Percentiles rank a stretch among this genome's conserved stretches.
phyloP scores from a whole-genome alignment of 2,113 vertebrate species.

The Corvus cornix region DNA sequence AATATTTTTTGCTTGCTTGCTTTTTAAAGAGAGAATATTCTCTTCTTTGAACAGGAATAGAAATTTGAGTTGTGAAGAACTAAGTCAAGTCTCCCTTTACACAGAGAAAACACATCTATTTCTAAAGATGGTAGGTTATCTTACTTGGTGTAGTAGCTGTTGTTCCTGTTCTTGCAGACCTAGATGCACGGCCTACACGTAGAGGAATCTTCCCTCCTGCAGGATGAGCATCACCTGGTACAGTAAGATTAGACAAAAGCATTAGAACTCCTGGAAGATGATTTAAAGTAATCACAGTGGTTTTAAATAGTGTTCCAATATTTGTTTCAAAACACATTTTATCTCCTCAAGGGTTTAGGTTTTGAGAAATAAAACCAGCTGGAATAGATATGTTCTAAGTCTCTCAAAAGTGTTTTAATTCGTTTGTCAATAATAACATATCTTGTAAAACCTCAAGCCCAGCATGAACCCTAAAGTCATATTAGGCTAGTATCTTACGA shows the following conservation, averaged over 20 bases:
- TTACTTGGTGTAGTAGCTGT: conserved; percentile 87
- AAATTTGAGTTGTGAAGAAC: background rate
- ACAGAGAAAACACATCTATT: background rate
- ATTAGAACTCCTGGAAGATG: background rate
- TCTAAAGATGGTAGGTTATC: background rate
- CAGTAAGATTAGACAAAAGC: background rate
- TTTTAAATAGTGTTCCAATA: background rate
- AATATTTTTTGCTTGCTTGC: background rate
- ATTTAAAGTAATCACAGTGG: background rate
- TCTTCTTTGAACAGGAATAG: background rate
- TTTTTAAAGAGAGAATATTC: background rate
- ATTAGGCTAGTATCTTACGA: background rate
- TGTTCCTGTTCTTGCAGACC: conserved; percentile 59
- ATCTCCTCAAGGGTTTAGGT: background rate
- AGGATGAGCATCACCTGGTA: conserved; percentile 11
- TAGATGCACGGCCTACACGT: conserved; percentile 22
- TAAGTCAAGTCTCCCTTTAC: background rate
- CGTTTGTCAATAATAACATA: rapidly evolving
- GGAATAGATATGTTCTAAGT: background rate
- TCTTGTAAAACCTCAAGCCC: background rate
- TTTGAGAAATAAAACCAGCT: background rate
- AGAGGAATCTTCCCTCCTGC: conserved; percentile 73
- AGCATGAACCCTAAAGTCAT: background rate
- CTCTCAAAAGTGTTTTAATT: background rate
- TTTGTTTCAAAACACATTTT: background rate